Base-by-base conservation (phyloP, 2,113 vertebrate genomes). In the Pterocles gutturalis region DNA sequence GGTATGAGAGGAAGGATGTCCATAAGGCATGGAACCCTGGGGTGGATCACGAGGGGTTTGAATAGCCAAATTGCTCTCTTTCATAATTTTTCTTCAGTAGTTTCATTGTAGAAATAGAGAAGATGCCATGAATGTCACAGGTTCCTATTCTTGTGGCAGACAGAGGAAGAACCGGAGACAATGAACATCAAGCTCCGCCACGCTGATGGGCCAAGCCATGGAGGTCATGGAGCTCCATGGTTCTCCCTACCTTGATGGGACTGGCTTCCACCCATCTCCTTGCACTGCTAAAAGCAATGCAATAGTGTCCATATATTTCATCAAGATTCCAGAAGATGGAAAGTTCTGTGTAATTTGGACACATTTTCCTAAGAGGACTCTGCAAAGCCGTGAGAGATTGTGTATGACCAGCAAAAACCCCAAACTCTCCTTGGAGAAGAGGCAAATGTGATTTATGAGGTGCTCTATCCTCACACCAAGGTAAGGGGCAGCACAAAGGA, bases 331-430 rank as follows among this genome's bases (percentile, higher is more conserved):
- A 34, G 16, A 21, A 51, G 15, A 34, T 3, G 2, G 4, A 58
- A 5, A 34, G 0, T 0, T 66, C 29, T 21, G 6, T 24, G 2
- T 17, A 18, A 45, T 24, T 71, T 18, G n/a, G 55, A 61, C 31
- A 41, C 3, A 8, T 58, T 93, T 87, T 48, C 54, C 43, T 11
- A n/a, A 19, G 6, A 48, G 29, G 57, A 48, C 38, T 72, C 60
- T 38, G 26, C 19, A 51, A 83, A 89, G 18, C 58, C 45, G 24
- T 7, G n/a, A 45, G 29, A 53, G 18, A 57, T 3, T 25, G 60
- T 43, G 36, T 19, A 49, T 0, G 1, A 86, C 17, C 46, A 72
- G 17, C 21, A 36, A 48, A 54, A 29, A n/a, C 61, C 6, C 11
- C 26, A 45, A 64, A 54, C 13, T 53, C 24, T 78, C n/a, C 55